These are phyloP conservation scores for Aphodius sticticus DNA, from an alignment of 2,888 invertebrate genomes.

Conservation along the genomic window DNA sequence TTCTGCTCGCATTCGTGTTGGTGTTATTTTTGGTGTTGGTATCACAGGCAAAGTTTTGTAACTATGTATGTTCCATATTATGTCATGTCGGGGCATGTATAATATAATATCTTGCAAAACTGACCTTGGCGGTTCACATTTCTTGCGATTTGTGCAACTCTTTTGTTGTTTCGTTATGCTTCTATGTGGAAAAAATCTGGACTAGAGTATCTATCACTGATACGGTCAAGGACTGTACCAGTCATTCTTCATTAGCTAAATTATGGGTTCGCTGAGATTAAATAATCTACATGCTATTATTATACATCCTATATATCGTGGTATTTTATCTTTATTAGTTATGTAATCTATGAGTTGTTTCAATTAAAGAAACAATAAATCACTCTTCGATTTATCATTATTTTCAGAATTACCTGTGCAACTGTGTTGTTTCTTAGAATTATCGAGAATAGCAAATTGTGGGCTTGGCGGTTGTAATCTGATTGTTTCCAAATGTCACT, in stretches of 20 bases:
- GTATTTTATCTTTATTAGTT: background rate
- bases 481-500: background rate
- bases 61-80: background rate
- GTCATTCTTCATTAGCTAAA: background rate
- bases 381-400: background rate
- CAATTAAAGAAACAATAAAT: background rate
- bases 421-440: background rate
- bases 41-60: background rate
- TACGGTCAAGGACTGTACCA: slow-evolving; percentile 4
- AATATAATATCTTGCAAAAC: slow-evolving; percentile 4
- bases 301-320: background rate
- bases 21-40: background rate
- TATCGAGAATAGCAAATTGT: background rate
- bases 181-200: background rate
- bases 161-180: background rate
- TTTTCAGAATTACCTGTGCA: background rate
- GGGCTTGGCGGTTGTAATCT: background rate
- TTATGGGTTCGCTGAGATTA: background rate
- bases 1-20: background rate
- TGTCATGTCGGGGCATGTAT: background rate
- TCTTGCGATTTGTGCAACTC: background rate
- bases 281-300: background rate
- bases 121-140: slow-evolving; percentile 4
- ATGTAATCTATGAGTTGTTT: background rate
- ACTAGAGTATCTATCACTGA: background rate